Base-by-base conservation (phyloP, 2,888 invertebrate genomes). In the Tachina lurida region DNA sequence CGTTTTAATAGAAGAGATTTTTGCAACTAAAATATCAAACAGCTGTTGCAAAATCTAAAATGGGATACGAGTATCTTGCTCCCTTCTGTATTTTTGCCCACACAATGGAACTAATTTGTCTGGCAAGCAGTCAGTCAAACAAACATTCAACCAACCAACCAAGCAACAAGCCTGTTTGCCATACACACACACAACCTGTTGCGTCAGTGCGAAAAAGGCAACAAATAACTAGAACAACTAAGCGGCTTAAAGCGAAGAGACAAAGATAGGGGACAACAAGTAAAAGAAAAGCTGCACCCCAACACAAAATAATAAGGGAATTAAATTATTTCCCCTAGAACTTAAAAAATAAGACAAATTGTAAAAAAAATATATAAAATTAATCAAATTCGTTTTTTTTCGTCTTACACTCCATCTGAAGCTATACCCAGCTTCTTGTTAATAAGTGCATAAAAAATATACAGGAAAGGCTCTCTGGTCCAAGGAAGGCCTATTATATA, bases 1-100 rank as follows among this genome's bases (percentile, higher is more conserved):
- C 83, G 71, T 76, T 62, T 82, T 58, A 63, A 70, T 43, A 75
- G 78, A 54, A 31, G 10, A 79, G 68, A 75, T 45, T 71, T 75
- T 79, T 43, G 22, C 63, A 75, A 82, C 82, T 86, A 71, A 86
- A 78, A 75, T 67, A 15, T 67, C 41, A 75, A 82, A 79, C 85
- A 86, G 78, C 82, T 86, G 85, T 86, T 82, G 54, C 73, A 62
- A 75, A 54, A 54, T 74, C 56, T 31, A 54, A 19, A 31, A 31
- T 31, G 31, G 15, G 19, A 67, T 15, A n/a, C n/a, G n/a, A n/a
- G n/a, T n/a, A 65, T n/a, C 56, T 10, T 49, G 43, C 43, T 31
- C 45, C 31, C 31, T 31, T 31, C 31, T 31, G 7, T 31, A 5
- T 31, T 31, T 31, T 31, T 31, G 7, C 15, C 52, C 43, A 52